Conservation (phyloP, 92 coral and sea anemone genomes). For the Epizoanthus fatuus region DNA sequence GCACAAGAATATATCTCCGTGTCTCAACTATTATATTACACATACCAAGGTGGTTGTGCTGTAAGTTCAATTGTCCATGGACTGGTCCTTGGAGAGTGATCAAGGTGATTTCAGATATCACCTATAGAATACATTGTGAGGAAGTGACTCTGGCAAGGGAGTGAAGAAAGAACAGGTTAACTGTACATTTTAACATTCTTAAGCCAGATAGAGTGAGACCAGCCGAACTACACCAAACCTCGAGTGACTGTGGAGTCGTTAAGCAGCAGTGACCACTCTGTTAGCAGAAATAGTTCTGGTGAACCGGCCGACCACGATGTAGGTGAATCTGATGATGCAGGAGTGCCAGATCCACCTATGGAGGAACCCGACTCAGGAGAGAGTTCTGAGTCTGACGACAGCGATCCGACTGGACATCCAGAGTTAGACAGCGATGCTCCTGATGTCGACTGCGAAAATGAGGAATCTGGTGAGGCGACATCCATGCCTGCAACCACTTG, state of each 20-base stretch:
- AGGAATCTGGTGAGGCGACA: background rate
- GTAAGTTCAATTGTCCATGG: slow-evolving; percentile 58
- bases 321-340: too few relatives aligned
- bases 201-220: slow-evolving; percentile 17
- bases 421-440: too few relatives aligned
- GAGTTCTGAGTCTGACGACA: too few relatives aligned
- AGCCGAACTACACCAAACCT: background rate
- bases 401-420: too few relatives aligned
- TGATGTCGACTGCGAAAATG: background rate
- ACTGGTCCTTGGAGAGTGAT: slow-evolving; percentile 53
- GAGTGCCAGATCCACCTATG: too few relatives aligned
- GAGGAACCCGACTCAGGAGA: too few relatives aligned
- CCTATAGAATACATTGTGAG: slow-evolving; percentile 49
- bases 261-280: too few relatives aligned
- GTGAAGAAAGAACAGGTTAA: background rate
- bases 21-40: too few relatives aligned
- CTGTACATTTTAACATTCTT: slow-evolving; percentile 17
- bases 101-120: slow-evolving; percentile 41
- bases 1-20: too few relatives aligned
- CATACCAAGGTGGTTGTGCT: slow-evolving; percentile 30
- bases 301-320: too few relatives aligned
- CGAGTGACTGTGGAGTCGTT: background rate
- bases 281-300: too few relatives aligned
- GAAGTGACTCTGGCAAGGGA: background rate
- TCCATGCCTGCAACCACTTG: background rate